These are phyloP conservation scores for Atrichornis clamosus DNA, from an alignment of 2,113 vertebrate genomes.

Conservation along the genomic window DNA sequence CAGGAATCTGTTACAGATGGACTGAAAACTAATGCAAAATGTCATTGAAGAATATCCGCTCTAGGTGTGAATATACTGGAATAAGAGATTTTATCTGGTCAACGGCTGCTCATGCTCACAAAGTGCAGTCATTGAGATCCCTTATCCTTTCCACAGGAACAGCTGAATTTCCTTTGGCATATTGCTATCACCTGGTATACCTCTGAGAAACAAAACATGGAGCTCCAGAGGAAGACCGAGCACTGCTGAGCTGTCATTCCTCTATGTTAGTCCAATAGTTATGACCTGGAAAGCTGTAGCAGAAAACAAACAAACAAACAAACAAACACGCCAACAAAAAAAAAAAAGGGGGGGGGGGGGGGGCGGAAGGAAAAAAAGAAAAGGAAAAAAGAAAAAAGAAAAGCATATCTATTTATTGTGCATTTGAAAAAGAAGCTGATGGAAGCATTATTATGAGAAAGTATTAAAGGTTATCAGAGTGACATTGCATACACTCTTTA, in stretches of 20 bases:
- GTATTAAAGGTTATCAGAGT: not conserved
- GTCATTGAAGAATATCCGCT: not conserved
- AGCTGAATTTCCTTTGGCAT: not conserved
- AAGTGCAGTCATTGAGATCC: not conserved
- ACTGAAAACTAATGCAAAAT: not conserved
- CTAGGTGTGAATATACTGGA: not conserved
- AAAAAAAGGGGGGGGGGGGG: not conserved
- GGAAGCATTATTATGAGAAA: not conserved
- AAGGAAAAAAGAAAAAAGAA: fast-evolving
- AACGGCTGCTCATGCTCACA: not conserved
- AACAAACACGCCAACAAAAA: not conserved
- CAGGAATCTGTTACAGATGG: not conserved
- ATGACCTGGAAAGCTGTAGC: not conserved
- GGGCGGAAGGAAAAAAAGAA: fast-evolving
- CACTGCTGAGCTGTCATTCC: not conserved
- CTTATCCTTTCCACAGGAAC: not conserved
- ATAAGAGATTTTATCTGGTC: not conserved
- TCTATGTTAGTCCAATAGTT: not conserved
- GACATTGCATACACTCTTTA: not conserved
- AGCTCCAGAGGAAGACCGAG: not conserved
- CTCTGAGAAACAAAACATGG: not conserved
- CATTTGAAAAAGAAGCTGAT: not conserved
- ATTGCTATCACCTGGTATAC: not conserved
- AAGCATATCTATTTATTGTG: not conserved
- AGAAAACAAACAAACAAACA: not conserved